Conservation (phyloP, 2,888 invertebrate species). For the Nephrotoma flavescens region DNA sequence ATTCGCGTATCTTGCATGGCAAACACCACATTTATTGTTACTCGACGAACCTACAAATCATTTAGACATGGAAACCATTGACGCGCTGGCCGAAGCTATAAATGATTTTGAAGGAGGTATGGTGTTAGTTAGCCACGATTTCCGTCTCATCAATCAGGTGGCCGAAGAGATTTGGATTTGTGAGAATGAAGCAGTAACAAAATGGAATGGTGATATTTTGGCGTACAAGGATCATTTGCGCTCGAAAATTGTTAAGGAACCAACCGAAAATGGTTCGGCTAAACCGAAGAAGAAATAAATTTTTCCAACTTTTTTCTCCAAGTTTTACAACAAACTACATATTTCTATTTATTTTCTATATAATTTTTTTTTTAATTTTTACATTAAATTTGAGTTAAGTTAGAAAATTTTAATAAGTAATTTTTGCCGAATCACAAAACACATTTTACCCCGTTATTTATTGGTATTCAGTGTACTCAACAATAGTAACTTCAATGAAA, state of each 20-base stretch:
- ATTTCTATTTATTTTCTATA: neutral
- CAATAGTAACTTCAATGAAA: neutral
- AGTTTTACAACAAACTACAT: neutral
- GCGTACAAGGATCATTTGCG: conserved; percentile 92
- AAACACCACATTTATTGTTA: conserved; percentile 85
- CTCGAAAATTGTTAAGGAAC: conserved; percentile 58
- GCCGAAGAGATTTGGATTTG: conserved; percentile 99
- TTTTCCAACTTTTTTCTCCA: neutral
- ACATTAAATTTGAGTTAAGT: neutral
- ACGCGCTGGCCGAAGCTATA: conserved; percentile 93
- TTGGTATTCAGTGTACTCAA: neutral
- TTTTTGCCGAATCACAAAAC: neutral
- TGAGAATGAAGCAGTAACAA: conserved; percentile 87
- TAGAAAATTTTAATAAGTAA: neutral
- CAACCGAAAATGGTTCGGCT: conserved; percentile 3
- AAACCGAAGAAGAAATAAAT: conserved; percentile 11
- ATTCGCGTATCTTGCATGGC: conserved; percentile 97
- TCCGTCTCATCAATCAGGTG: conserved; percentile 95
- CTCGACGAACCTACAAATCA: conserved; percentile 81
- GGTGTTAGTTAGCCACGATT: conserved; percentile 99
- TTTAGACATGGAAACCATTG: conserved; percentile 95
- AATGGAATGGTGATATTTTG: conserved; percentile 94
- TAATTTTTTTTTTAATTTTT: neutral
- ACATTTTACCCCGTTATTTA: neutral
- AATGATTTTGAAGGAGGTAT: conserved; percentile 97